Evolutionary conservation across 1,140 invertebrate species (phyloP).

Genomic region (Cherax destructor): DNA sequence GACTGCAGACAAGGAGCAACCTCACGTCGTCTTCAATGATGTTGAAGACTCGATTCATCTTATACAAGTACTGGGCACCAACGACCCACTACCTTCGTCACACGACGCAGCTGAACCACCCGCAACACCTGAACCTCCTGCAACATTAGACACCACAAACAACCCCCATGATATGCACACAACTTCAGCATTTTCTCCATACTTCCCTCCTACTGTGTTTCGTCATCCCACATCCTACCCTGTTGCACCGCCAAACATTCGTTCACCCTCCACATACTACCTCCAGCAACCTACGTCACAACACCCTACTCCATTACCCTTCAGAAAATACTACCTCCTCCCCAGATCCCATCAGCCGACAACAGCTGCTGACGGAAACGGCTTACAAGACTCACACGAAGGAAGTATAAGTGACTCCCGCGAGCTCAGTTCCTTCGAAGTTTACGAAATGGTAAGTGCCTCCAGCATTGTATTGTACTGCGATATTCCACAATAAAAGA

Average conservation of each 20-base stretch:
- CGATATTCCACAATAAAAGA: too few species aligned
- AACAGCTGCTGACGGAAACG: not conserved
- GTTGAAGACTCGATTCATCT: not conserved
- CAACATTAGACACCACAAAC: not conserved
- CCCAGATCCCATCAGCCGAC: not conserved
- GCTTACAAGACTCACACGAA: not conserved
- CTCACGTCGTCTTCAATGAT: not conserved
- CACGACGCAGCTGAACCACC: not conserved
- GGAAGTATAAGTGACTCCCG: not conserved
- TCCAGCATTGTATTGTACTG: not conserved
- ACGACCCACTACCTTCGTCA: not conserved
- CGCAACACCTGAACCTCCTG: too few species aligned
- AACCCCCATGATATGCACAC: not conserved
- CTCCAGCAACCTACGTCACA: not conserved
- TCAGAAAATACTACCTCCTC: slow-evolving; percentile 24
- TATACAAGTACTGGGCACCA: not conserved
- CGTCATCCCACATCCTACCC: not conserved
- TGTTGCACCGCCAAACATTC: not conserved
- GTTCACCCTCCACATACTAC: not conserved
- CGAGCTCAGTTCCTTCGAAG: not conserved
- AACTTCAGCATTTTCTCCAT: not conserved
- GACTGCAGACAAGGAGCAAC: not conserved
- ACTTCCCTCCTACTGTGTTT: not conserved
- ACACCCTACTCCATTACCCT: not conserved
- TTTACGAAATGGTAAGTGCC: slow-evolving; percentile 16